Conservation (phyloP, 1,140 invertebrate species). For the Platyscapa corneri region DNA sequence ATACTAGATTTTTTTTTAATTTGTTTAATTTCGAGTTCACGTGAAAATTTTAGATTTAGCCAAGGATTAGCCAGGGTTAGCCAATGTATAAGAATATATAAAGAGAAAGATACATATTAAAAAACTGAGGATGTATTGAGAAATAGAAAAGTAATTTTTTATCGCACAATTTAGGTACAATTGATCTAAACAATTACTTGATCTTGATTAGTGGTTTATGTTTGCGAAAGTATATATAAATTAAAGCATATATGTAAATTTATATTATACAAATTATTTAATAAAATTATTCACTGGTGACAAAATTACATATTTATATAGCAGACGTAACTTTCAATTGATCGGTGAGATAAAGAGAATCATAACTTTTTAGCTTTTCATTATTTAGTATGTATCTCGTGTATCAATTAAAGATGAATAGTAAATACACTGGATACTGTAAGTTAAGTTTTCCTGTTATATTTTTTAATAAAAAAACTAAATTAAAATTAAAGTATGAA, state of each 20-base stretch:
- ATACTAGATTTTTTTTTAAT: no score
- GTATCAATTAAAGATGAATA: no score
- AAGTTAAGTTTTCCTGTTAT: background rate
- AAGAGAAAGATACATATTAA: background rate
- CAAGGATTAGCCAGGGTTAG: no score
- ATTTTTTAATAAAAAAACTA: background rate
- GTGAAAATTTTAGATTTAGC: no score
- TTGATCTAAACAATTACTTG: constrained; percentile 23
- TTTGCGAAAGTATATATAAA: background rate
- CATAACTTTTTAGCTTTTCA: background rate
- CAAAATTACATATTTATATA: background rate
- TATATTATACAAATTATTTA: no score
- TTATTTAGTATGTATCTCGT: background rate
- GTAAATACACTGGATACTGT: no score
- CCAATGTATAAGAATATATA: constrained; percentile 17
- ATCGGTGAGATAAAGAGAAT: no score
- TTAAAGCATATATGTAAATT: background rate
- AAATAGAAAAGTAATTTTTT: constrained; percentile 44
- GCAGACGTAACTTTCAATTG: no score
- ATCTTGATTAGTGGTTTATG: constrained; percentile 37
- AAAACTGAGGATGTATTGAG: background rate
- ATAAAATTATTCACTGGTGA: background rate
- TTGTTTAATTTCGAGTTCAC: no score
- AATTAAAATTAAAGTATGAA: no score
- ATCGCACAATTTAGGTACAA: constrained; percentile 22